Evolutionary conservation across 2,113 vertebrate genomes (phyloP), one percentile per base, ranked within the genome.

Genomic region (Ctenomys sociabilis): DNA sequence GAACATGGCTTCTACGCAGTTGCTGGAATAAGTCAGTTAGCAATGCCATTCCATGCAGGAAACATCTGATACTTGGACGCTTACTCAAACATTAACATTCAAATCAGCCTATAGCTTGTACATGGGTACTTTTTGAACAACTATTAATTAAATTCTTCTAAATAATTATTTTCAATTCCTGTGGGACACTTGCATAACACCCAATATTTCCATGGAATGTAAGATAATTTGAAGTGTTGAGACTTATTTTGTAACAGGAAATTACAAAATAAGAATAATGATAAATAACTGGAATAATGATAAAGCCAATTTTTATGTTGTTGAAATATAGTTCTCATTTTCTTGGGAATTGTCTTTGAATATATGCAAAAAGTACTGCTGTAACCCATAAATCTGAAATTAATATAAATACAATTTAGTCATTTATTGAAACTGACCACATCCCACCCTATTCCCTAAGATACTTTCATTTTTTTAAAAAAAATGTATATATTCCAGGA

Each of bases 71-170:
- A 93, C 63, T 78, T 91, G 80, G 72, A 45, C 61, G 95, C 2
- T 81, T 85, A 59, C 83, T 92, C 90, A 70, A 3, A 94, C 70
- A 94, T 96, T 77, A 96, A 73, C 82, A 96, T 95, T 88, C 80
- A 77, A 96, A 92, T 86, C 90, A 96, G 78, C 88, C 89, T 82
- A 87, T 7, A 4, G 45, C 66, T 94, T 96, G 70, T 68, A 95
- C 57, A 86, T 92, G 37, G 66, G 43, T 85, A 68, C 96, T 97
- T 96, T 87, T 30, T 95, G 90, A 97, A 95, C 92, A 80, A 97
- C 95, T 87, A 82, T 37, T 68, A 97, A 95, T 97, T 95, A 94
- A 90, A 96, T 93, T 96, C 83, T 95, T 70, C 61, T 93, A 81
- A 96, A 81, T 80, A 92, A 68, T 83, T 63, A 96, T 68, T 97